Percentiles rank a stretch among this genome's conserved stretches.
These are phyloP conservation scores for Drosophila quinaria DNA, from an alignment of 2,888 invertebrate species.

Conservation along the genomic window DNA sequence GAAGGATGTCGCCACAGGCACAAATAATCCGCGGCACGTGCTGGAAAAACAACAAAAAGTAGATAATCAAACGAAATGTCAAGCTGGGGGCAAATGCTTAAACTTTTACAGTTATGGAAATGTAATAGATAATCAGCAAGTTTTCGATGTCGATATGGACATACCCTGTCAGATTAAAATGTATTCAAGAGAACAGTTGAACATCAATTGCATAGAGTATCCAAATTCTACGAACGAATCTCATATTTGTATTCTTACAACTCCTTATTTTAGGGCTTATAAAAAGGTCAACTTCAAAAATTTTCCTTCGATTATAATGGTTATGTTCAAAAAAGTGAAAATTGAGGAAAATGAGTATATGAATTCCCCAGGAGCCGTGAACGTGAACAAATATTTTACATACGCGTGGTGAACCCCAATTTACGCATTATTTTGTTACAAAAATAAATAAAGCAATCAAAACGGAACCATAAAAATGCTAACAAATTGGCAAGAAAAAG, in stretches of 20 bases:
- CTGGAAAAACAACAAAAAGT: slow-evolving; percentile 28
- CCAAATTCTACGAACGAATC: background rate
- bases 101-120: slow-evolving; percentile 51
- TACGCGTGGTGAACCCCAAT: slow-evolving; percentile 25
- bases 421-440: slow-evolving; percentile 31
- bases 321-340: background rate
- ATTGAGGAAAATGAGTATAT: background rate
- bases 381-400: slow-evolving; percentile 32
- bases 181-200: background rate
- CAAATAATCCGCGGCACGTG: slow-evolving; percentile 65
- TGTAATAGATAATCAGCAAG: slow-evolving; percentile 23
- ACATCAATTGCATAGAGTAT: too few species aligned
- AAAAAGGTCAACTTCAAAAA: background rate
- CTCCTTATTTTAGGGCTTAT: too few species aligned
- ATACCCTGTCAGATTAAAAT: slow-evolving; percentile 16
- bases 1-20: slow-evolving; percentile 35
- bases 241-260: too few species aligned
- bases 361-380: background rate
- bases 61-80: slow-evolving; percentile 25
- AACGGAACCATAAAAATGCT: slow-evolving; percentile 20
- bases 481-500: slow-evolving; percentile 10
- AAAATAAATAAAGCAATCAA: slow-evolving; percentile 33
- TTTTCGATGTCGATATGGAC: background rate
- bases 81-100: slow-evolving; percentile 17
- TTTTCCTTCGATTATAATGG: too few species aligned